Percentiles rank a stretch among this genome's conserved stretches.
phyloP scores from a whole-genome alignment of 2,113 vertebrate species.

The Calcarius ornatus region DNA sequence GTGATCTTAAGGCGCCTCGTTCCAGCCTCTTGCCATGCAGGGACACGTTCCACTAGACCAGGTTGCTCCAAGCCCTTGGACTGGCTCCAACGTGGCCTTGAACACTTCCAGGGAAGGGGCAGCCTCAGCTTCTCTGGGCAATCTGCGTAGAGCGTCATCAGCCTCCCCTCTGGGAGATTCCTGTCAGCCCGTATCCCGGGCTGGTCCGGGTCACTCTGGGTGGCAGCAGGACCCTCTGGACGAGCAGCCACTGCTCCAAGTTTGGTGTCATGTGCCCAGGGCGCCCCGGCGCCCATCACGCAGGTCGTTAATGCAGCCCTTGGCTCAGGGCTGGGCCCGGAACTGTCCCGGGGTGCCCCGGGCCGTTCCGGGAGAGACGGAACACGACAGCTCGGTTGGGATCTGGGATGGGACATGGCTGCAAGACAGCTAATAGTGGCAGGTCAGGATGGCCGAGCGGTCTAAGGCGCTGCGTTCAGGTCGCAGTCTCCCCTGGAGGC shows the following conservation, averaged over 20 bases:
- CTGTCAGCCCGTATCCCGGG: not conserved
- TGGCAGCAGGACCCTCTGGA: not conserved
- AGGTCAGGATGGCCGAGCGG: conserved; percentile 77
- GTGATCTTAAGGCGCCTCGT: not conserved
- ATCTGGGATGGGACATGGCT: rapidly evolving
- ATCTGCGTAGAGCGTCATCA: not conserved
- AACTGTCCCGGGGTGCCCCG: rapidly evolving
- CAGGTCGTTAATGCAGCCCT: rapidly evolving
- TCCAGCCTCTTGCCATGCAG: not conserved
- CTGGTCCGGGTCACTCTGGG: not conserved
- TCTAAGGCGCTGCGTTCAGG: conserved; percentile 81
- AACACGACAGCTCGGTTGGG: rapidly evolving
- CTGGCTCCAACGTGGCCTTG: not conserved
- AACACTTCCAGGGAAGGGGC: not conserved
- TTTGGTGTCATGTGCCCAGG: not conserved
- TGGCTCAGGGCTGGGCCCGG: rapidly evolving
- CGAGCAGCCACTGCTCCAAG: not conserved
- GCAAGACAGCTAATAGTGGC: rapidly evolving
- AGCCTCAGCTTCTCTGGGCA: not conserved
- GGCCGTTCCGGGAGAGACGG: rapidly evolving
- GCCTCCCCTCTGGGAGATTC: not conserved
- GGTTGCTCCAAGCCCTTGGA: not conserved
- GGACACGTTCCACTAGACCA: too few relatives aligned
- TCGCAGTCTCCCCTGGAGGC: conserved; percentile 75
- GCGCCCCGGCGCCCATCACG: too few relatives aligned